Conservation (phyloP, 2,113 vertebrate species). For the Leptodactylus fuscus region DNA sequence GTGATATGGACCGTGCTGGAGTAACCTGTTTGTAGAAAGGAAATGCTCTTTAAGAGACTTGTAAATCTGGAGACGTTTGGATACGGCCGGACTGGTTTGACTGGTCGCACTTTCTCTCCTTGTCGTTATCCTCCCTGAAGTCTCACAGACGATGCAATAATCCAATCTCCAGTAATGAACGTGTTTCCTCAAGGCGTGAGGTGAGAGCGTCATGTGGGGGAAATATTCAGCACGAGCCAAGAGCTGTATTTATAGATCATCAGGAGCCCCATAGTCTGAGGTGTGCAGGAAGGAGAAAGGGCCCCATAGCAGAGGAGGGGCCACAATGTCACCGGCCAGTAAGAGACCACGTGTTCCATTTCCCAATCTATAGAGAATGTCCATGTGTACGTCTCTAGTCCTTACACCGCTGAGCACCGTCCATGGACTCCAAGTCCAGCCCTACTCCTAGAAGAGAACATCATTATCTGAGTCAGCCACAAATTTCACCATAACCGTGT, state of each 20-base stretch:
- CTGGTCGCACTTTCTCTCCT: constrained; percentile 14
- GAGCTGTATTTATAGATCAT: background rate
- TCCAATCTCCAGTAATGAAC: background rate
- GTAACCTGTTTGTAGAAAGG: background rate
- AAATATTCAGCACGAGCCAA: background rate
- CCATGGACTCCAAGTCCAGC: too few relatives aligned
- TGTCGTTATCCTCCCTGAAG: background rate
- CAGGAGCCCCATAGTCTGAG: too few relatives aligned
- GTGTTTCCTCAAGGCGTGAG: background rate
- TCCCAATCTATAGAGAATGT: too few relatives aligned
- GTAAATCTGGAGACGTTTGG: background rate
- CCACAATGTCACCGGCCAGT: too few relatives aligned
- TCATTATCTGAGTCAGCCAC: too few relatives aligned
- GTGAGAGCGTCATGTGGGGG: background rate
- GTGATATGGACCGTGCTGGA: background rate
- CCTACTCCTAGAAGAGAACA: too few relatives aligned
- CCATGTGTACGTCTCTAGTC: too few relatives aligned
- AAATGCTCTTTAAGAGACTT: background rate
- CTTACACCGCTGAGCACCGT: too few relatives aligned
- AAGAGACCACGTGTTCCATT: too few relatives aligned
- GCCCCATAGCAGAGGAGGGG: too few relatives aligned
- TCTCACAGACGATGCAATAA: background rate
- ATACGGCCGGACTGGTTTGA: background rate
- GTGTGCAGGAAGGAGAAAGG: too few relatives aligned
- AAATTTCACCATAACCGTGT: too few relatives aligned